A percentile compares a stretch with the other conserved stretches of the same genome.
Evolutionary conservation across 2,797 vertebrate species (phyloP).

Genomic region (Sebastes kiyomatsui): DNA sequence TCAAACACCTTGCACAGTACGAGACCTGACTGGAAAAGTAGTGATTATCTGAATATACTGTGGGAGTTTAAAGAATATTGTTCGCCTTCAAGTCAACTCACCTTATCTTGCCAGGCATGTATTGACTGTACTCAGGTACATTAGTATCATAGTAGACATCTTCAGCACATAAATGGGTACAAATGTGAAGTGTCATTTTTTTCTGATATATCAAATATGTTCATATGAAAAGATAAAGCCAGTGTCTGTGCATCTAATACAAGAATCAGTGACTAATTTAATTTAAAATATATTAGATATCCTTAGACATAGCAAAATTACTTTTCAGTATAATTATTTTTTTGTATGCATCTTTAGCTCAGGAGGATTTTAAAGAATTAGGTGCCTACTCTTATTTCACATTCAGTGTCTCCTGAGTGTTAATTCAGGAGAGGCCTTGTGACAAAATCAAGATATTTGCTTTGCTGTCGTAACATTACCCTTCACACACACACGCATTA

Average conservation of each 20-base stretch:
- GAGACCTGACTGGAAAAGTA: constrained; percentile 14
- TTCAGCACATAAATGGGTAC: not conserved
- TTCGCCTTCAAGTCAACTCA: not conserved
- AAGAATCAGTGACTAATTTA: not conserved
- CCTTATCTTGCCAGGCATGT: not conserved
- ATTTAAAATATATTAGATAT: constrained; percentile 12
- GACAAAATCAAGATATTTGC: not conserved
- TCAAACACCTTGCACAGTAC: constrained; percentile 7
- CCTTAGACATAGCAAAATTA: not conserved
- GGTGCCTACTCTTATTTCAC: not conserved
- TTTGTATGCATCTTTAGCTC: not conserved
- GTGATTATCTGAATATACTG: not conserved
- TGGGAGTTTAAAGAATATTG: not conserved
- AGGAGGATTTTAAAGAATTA: not conserved
- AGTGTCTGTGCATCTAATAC: not conserved
- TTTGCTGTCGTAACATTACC: not conserved
- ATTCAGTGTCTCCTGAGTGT: not conserved
- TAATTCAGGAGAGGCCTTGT: not conserved
- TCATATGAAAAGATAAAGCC: not conserved
- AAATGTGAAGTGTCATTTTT: not conserved
- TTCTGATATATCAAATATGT: not conserved
- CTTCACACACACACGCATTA: not conserved
- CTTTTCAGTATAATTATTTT: not conserved
- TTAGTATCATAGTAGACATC: not conserved
- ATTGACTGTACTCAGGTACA: not conserved